These are phyloP conservation scores for Chromoteleia sp. DNA, from an alignment of 2,888 invertebrate genomes.

Conservation along the genomic window DNA sequence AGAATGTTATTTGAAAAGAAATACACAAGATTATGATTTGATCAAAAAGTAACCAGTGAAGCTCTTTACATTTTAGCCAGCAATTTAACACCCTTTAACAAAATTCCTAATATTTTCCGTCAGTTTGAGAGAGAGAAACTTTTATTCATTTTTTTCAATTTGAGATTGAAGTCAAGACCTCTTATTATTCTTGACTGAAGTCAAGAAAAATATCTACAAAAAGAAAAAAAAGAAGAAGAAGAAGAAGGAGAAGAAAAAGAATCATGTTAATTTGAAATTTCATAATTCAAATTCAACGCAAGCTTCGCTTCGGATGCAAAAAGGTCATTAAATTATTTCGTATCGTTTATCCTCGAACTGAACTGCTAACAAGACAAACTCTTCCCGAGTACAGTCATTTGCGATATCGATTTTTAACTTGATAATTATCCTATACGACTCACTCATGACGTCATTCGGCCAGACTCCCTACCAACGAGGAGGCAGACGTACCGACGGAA, in stretches of 20 bases:
- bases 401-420: slow-evolving; percentile 7
- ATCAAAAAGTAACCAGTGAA: background rate
- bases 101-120: background rate
- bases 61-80: background rate
- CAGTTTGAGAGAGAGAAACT: background rate
- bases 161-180: background rate
- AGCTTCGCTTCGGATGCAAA: background rate
- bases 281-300: background rate
- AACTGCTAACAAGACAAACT: slow-evolving; percentile 6
- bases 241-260: no score
- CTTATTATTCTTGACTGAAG: no score
- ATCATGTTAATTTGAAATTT: background rate
- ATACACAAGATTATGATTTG: background rate
- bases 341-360: background rate
- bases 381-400: background rate
- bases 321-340: slow-evolving; percentile 26
- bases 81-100: background rate
- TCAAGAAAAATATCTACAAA: no score
- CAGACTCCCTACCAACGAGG: no score
- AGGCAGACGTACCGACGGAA: no score
- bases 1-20: background rate
- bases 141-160: background rate
- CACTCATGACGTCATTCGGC: background rate
- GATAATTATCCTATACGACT: slow-evolving; percentile 3
- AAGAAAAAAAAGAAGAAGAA: no score